phyloP scores from a whole-genome alignment of 2,888 invertebrate species.

The Acanthococcus lagerstroemiae region DNA sequence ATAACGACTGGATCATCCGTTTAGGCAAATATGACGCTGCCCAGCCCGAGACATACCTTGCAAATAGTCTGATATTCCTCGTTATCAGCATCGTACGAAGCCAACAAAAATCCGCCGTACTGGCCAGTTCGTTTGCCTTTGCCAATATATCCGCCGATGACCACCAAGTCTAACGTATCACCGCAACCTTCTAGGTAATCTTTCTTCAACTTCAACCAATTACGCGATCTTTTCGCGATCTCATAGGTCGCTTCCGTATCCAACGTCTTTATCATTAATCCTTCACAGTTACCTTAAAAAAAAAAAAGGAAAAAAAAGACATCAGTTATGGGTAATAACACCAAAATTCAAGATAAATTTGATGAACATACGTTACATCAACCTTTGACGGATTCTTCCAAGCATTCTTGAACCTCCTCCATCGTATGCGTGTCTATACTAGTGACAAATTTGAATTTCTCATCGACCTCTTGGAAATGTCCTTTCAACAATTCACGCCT shows the following conservation, averaged over 20 bases:
- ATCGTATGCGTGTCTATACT: slow-evolving; percentile 68
- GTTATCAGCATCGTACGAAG: slow-evolving; percentile 77
- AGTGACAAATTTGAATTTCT: slow-evolving; percentile 81
- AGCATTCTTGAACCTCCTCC: slow-evolving; percentile 86
- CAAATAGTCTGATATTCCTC: slow-evolving; percentile 90
- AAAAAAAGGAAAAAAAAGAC: slow-evolving; percentile 9
- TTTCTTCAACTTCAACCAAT: slow-evolving; percentile 94
- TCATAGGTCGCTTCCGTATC: slow-evolving; percentile 85
- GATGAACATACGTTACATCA: slow-evolving; percentile 9
- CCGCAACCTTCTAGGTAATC: slow-evolving; percentile 95
- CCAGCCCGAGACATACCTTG: slow-evolving; percentile 50
- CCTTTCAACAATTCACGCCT: slow-evolving; percentile 62
- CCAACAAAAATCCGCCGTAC: slow-evolving; percentile 91
- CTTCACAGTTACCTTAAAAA: slow-evolving; percentile 81
- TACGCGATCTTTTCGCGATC: slow-evolving; percentile 86
- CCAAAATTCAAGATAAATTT: background rate
- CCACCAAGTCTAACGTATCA: slow-evolving; percentile 90
- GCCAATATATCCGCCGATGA: slow-evolving; percentile 88
- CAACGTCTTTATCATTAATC: slow-evolving; percentile 95
- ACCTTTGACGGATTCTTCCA: slow-evolving; percentile 89
- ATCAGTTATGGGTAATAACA: background rate
- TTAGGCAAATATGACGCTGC: no score
- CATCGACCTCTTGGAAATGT: slow-evolving; percentile 60
- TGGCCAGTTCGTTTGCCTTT: slow-evolving; percentile 85
- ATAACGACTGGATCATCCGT: no score